These are phyloP conservation scores for Drosophila conformis DNA, from an alignment of 2,888 invertebrate genomes.

Conservation along the genomic window DNA sequence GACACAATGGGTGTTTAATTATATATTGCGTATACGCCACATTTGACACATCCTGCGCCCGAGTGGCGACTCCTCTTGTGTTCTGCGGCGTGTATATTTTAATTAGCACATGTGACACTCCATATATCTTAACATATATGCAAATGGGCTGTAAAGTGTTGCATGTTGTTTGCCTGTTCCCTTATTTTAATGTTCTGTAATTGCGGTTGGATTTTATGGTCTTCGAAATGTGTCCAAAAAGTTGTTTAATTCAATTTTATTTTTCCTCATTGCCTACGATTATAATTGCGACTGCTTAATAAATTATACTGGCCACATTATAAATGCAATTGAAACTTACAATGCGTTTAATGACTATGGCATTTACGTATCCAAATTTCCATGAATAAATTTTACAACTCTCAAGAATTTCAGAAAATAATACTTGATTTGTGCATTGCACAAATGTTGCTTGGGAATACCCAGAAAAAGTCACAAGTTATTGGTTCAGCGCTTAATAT, in stretches of 20 bases:
- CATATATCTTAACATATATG: constrained; percentile 9
- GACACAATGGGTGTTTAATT: constrained; percentile 62
- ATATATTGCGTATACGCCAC: constrained; percentile 70
- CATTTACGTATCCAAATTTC: constrained; percentile 27
- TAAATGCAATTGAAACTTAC: constrained; percentile 42
- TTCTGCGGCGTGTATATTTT: constrained; percentile 57
- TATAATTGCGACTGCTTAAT: constrained; percentile 48
- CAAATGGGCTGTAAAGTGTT: constrained; percentile 33
- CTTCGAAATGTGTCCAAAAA: constrained; percentile 51
- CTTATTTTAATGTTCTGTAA: constrained; percentile 27
- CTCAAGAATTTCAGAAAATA: neutral
- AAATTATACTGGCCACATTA: constrained; percentile 49
- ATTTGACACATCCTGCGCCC: constrained; percentile 59
- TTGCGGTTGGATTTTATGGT: constrained; percentile 14
- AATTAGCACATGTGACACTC: constrained; percentile 63
- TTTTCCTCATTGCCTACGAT: constrained; percentile 23
- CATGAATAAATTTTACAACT: constrained; percentile 18
- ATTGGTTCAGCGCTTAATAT: neutral
- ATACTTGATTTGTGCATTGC: neutral
- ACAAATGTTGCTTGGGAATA: neutral
- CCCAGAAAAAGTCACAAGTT: neutral
- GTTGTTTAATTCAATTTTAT: constrained; percentile 11
- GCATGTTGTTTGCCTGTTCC: constrained; percentile 9
- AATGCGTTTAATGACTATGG: constrained; percentile 43
- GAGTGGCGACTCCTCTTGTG: constrained; percentile 17